Evolutionary conservation across 1,140 invertebrate species (phyloP).

Genomic region (Carcinoscorpius rotundicauda): DNA sequence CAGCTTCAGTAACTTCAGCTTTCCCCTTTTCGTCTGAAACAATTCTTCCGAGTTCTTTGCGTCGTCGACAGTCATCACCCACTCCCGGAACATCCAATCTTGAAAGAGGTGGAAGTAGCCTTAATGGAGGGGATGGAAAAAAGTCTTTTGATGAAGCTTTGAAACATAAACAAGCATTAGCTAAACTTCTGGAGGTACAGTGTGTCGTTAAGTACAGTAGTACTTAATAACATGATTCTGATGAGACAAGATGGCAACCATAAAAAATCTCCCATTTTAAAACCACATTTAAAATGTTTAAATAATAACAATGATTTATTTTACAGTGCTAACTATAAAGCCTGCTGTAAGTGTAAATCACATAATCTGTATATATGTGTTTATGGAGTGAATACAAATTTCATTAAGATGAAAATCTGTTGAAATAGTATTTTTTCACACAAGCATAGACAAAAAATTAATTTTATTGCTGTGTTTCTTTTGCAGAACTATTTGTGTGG

Average conservation of each 20-base stretch:
- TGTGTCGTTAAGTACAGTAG: neutral
- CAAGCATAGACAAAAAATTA: too few relatives aligned
- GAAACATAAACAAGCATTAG: slow-evolving; percentile 40
- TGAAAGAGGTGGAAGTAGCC: slow-evolving; percentile 1
- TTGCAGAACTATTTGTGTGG: too few relatives aligned
- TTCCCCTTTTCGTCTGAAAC: slow-evolving; percentile 34
- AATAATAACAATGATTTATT: too few relatives aligned
- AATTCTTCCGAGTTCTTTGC: slow-evolving; percentile 40
- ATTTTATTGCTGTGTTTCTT: too few relatives aligned
- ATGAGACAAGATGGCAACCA: neutral
- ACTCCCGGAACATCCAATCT: slow-evolving; percentile 36
- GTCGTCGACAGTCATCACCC: slow-evolving; percentile 58
- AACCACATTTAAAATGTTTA: too few relatives aligned
- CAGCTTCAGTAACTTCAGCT: slow-evolving; percentile 28
- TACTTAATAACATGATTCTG: slow-evolving; percentile 15
- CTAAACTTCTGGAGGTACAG: slow-evolving; percentile 40
- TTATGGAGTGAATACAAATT: too few relatives aligned
- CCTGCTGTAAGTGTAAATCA: too few relatives aligned
- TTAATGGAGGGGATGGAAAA: slow-evolving; percentile 22
- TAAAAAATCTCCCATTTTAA: too few relatives aligned
- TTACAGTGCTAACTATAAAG: too few relatives aligned
- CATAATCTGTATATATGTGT: too few relatives aligned
- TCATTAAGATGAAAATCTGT: too few relatives aligned
- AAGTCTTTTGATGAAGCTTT: slow-evolving; percentile 37
- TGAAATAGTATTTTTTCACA: too few relatives aligned